Evolutionary conservation across 2,888 invertebrate genomes (phyloP), one percentile per base, ranked within the genome.

Genomic region (Malachius bipustulatus): DNA sequence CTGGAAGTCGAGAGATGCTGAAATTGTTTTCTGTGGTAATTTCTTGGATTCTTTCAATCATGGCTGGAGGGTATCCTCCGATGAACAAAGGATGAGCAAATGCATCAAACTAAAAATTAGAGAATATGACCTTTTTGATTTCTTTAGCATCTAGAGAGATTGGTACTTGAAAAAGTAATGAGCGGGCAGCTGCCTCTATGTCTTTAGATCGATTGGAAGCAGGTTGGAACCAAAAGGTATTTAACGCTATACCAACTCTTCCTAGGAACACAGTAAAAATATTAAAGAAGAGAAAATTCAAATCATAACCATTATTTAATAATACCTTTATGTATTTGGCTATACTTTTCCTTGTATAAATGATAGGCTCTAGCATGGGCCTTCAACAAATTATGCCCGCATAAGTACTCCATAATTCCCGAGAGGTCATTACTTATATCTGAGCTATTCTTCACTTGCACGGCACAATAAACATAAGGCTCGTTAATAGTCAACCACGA

Each of bases 301-400:
- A n/a, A n/a, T n/a, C n/a, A n/a, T n/a, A n/a, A n/a, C n/a, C n/a
- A n/a, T n/a, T n/a, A n/a, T n/a, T n/a, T n/a, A n/a, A n/a, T n/a
- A n/a, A n/a, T 41, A 50, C 54, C 55, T 34, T 41, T 42, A 32
- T 57, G 55, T 16, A 43, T 42, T 1, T 48, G 14, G 43, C 57
- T 61, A 49, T 64, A 77, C 9, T 67, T 58, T 1, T 57, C 47
- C 26, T 73, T 52, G 46, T 73, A 78, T 48, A 75, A 50, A 6
- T 66, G 63, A 49, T 76, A 82, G 0, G 69, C 73, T 47, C 60
- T 66, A 0, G 71, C 78, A 48, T 82, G 82, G 0, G 81, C 75
- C 28, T 70, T 51, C 4, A 82, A 59, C 30, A 77, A 59, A 38
- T 71, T 75, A 49, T 76, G 76, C 0, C 65, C 71, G 36, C 75